Evolutionary conservation across 2,888 invertebrate genomes (phyloP).

Genomic region (Drosophila koepferae): DNA sequence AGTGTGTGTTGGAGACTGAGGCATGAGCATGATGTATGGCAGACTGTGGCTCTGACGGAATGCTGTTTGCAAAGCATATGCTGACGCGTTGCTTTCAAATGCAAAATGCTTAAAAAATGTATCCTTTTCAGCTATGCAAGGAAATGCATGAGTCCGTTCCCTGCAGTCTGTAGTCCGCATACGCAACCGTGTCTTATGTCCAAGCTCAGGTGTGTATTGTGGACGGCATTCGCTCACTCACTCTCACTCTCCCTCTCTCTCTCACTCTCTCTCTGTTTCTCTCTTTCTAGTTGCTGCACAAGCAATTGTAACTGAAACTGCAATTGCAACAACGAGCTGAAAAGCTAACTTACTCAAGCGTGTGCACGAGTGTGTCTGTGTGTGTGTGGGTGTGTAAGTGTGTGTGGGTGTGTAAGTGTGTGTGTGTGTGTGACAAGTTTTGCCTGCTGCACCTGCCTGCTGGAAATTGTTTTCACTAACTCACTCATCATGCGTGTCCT

Average conservation of each 20-base stretch:
- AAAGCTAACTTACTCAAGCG: conserved; percentile 34
- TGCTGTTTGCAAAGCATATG: conserved; percentile 16
- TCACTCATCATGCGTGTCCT: conserved; percentile 65
- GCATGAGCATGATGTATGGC: conserved; percentile 31
- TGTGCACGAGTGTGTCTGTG: neutral
- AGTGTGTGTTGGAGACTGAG: neutral
- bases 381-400: neutral
- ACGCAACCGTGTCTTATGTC: neutral
- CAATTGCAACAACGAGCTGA: conserved; percentile 37
- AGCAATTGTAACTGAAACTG: conserved; percentile 21
- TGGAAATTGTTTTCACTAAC: conserved; percentile 68
- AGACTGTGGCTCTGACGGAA: conserved; percentile 10
- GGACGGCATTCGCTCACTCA: neutral
- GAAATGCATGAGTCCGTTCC: conserved; percentile 18
- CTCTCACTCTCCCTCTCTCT: neutral
- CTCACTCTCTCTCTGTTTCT: neutral
- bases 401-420: neutral
- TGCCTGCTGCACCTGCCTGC: conserved; percentile 29
- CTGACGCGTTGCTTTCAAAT: conserved; percentile 49
- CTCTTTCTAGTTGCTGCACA: neutral
- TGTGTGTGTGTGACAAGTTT: conserved; percentile 8
- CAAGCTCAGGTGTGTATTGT: neutral
- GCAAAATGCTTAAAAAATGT: conserved; percentile 49
- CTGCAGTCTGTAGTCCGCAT: neutral
- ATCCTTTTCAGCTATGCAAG: conserved; percentile 24